Conservation (phyloP, 2,888 invertebrate genomes). For the Willowsia nigromaculata region DNA sequence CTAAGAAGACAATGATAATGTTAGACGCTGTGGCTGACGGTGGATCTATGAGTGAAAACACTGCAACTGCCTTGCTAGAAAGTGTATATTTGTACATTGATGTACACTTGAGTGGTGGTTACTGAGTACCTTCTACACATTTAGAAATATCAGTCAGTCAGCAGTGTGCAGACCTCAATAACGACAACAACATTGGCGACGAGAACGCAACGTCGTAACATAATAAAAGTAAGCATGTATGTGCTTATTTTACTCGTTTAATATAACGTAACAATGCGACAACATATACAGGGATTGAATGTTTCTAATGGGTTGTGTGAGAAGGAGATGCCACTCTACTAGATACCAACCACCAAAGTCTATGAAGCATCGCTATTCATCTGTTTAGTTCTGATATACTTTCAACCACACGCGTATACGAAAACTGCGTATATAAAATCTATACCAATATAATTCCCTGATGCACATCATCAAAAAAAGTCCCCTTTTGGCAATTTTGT, state of each 20-base stretch:
- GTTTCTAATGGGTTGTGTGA: slow-evolving; percentile 17
- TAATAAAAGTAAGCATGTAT: slow-evolving; percentile 8
- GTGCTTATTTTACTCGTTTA: background rate
- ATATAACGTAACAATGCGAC: background rate
- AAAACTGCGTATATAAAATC: background rate
- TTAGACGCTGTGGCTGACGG: background rate
- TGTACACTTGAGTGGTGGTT: background rate
- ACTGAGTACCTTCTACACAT: background rate
- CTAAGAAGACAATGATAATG: background rate
- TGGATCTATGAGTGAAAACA: background rate
- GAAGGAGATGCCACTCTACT: background rate
- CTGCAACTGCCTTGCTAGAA: background rate
- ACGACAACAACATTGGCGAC: slow-evolving; percentile 10
- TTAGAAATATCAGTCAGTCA: background rate
- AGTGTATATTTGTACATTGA: background rate
- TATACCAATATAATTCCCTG: slow-evolving; percentile 38
- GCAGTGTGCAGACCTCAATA: background rate
- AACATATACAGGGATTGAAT: background rate
- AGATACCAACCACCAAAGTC: background rate
- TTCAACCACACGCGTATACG: background rate
- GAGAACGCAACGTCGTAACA: background rate
- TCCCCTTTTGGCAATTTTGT: slow-evolving; percentile 60
- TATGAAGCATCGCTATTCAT: slow-evolving; percentile 19
- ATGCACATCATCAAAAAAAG: slow-evolving; percentile 59
- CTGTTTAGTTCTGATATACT: slow-evolving; percentile 20